Conservation (phyloP, 92 coral and sea anemone genomes). For the Siderastrea radians region DNA sequence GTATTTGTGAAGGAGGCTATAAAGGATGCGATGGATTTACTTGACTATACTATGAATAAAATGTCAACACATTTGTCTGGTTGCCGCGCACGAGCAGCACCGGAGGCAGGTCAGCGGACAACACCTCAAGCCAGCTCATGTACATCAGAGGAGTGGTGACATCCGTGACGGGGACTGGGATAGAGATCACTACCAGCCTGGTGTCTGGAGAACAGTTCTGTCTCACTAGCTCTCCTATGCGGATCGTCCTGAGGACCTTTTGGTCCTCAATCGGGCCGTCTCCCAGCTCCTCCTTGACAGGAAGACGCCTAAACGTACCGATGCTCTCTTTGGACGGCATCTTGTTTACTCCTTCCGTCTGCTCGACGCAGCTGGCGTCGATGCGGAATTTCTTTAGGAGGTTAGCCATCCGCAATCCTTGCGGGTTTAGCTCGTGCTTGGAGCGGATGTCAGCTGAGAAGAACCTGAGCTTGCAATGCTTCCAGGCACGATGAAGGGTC, state of each 20-base stretch:
- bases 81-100: slow-evolving; percentile 96
- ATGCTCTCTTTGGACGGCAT: slow-evolving; percentile 88
- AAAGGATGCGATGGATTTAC: too few species aligned
- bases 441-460: slow-evolving; percentile 87
- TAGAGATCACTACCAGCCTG: slow-evolving; percentile 88
- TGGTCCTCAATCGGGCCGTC: slow-evolving; percentile 75
- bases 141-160: slow-evolving; percentile 92
- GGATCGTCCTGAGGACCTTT: slow-evolving; percentile 91
- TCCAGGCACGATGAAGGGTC: slow-evolving; percentile 90
- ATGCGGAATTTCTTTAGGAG: slow-evolving; percentile 94
- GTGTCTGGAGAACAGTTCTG: slow-evolving; percentile 82
- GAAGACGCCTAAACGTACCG: slow-evolving; percentile 82
- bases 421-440: slow-evolving; percentile 73
- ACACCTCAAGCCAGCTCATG: slow-evolving; percentile 98
- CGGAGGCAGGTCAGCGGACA: slow-evolving; percentile 90
- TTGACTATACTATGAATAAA: slow-evolving; percentile 74
- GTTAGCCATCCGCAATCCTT: slow-evolving; percentile 87
- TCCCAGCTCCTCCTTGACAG: slow-evolving; percentile 79
- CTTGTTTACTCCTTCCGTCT: slow-evolving; percentile 77
- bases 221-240: slow-evolving; percentile 94
- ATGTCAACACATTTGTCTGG: slow-evolving; percentile 94
- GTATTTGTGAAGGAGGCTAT: too few species aligned
- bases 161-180: slow-evolving; percentile 95
- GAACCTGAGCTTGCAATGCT: slow-evolving; percentile 87
- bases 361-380: slow-evolving; percentile 82